These are phyloP conservation scores for Heterocephalus glaber DNA, from an alignment of 2,113 vertebrate genomes.

Conservation along the genomic window DNA sequence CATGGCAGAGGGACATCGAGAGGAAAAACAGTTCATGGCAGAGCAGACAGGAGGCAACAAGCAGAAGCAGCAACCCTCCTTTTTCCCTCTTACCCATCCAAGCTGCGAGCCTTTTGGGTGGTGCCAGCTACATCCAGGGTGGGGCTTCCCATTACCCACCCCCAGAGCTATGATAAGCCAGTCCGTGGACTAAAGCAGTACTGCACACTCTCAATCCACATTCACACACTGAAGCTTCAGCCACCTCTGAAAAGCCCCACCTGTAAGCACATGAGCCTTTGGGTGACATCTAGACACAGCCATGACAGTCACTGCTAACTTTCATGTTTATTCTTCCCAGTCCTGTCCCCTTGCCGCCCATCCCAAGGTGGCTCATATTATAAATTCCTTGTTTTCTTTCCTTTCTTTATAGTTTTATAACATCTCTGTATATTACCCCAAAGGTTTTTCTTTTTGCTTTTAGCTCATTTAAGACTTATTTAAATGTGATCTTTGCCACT, in stretches of 20 bases:
- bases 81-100: not conserved
- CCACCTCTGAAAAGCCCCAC: not conserved
- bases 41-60: not conserved
- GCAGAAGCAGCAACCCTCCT: not conserved
- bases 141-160: not conserved
- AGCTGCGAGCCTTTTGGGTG: not conserved
- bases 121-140: not conserved
- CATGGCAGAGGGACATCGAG: not conserved
- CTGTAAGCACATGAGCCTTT: not conserved
- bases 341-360: not conserved
- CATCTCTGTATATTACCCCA: not conserved
- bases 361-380: not conserved
- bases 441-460: not conserved
- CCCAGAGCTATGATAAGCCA: not conserved
- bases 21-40: not conserved
- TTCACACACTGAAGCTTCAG: not conserved
- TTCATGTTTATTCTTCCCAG: not conserved
- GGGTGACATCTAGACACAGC: not conserved
- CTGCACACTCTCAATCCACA: not conserved
- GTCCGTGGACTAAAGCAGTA: not conserved
- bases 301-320: not conserved
- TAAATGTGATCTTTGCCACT: not conserved
- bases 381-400: slow-evolving; percentile 26
- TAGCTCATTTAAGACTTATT: not conserved
- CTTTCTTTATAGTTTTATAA: not conserved